These are phyloP conservation scores for Amphibalanus amphitrite DNA, from an alignment of 1,140 invertebrate species.

Conservation along the genomic window DNA sequence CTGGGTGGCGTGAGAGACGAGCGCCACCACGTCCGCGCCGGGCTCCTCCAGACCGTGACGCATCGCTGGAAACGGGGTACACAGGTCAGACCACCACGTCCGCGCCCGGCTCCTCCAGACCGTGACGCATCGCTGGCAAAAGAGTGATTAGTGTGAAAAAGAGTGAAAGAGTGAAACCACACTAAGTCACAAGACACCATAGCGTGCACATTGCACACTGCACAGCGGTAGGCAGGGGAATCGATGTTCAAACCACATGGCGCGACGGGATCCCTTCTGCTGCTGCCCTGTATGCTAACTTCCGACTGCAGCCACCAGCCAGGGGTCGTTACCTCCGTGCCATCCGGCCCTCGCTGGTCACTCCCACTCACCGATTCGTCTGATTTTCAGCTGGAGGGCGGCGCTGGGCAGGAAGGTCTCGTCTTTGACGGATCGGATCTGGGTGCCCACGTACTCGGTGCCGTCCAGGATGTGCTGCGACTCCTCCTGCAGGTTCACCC, in stretches of 20 bases:
- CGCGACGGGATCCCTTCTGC: no score
- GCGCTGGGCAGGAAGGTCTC: constrained; percentile 68
- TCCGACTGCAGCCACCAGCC: no score
- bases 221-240: no score
- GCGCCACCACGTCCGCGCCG: constrained; percentile 63
- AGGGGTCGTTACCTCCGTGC: no score
- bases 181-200: no score
- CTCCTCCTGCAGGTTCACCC: constrained; percentile 94
- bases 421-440: constrained; percentile 90
- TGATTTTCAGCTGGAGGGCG: constrained; percentile 54
- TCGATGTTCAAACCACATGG: no score
- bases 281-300: no score
- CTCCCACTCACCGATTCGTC: constrained; percentile 14
- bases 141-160: no score
- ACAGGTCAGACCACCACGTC: no score
- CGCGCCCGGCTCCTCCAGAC: background rate
- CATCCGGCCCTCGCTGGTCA: no score
- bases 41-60: constrained; percentile 75
- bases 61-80: constrained; percentile 30
- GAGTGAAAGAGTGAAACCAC: no score
- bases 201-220: no score
- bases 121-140: background rate
- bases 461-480: constrained; percentile 85
- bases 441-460: constrained; percentile 86
- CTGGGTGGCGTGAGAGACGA: constrained; percentile 89